A percentile compares a stretch with the other conserved stretches of the same genome.
phyloP scores from a whole-genome alignment of 2,797 vertebrate genomes.

The Scleropages formosus region DNA sequence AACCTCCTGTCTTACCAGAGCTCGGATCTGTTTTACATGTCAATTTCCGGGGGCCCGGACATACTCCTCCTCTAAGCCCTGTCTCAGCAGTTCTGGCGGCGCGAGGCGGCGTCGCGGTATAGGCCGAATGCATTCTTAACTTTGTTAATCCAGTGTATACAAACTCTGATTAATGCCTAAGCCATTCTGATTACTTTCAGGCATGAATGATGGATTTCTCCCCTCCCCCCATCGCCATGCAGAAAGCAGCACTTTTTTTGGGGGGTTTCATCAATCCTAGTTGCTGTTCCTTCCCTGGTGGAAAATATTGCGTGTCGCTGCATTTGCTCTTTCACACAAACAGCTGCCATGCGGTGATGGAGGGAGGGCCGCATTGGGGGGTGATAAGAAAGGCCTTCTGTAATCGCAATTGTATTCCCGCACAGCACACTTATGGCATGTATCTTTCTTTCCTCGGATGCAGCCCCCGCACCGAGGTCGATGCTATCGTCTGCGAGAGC shows the following conservation, averaged over 20 bases:
- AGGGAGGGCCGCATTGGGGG: neutral
- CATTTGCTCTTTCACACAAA: neutral
- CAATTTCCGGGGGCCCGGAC: neutral
- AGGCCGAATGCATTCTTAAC: neutral
- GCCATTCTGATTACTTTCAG: constrained; percentile 18
- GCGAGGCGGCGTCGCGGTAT: neutral
- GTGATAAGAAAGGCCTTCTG: neutral
- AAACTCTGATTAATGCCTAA: constrained; percentile 18
- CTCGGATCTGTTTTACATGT: neutral
- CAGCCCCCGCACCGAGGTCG: neutral
- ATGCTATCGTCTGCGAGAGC: neutral
- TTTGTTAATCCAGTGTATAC: constrained; percentile 16
- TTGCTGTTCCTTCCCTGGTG: neutral
- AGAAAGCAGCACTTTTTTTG: constrained; percentile 35
- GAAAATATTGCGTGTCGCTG: constrained; percentile 5
- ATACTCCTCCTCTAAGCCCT: neutral
- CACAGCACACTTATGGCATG: neutral
- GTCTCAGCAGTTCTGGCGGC: neutral
- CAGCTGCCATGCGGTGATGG: constrained; percentile 28
- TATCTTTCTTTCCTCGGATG: constrained; percentile 3
- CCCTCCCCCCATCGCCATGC: constrained; percentile 34
- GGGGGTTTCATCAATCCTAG: constrained; percentile 33
- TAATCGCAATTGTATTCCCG: constrained; percentile 15
- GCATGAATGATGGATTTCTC: constrained; percentile 37
- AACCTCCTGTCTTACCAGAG: neutral